phyloP scores from a whole-genome alignment of 2,888 invertebrate genomes.

The Stenichneumon culpator region DNA sequence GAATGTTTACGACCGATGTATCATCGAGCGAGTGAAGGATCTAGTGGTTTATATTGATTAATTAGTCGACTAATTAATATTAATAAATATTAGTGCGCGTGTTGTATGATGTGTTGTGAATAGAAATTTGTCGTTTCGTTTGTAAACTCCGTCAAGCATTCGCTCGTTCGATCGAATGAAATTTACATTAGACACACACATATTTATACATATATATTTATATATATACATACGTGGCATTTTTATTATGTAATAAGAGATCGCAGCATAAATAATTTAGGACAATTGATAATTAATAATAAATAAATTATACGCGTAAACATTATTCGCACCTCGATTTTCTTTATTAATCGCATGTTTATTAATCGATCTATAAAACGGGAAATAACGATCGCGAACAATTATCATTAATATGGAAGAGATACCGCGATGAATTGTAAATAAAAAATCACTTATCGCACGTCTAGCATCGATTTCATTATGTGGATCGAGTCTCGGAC shows the following conservation, averaged over 20 bases:
- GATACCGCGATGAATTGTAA: background rate
- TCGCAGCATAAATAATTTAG: constrained; percentile 54
- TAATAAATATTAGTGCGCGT: constrained; percentile 2
- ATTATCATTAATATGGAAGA: constrained; percentile 8
- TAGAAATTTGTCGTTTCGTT: background rate
- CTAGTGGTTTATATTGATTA: constrained; percentile 45
- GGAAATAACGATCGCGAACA: background rate
- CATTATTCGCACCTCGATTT: constrained; percentile 17
- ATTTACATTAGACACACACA: constrained; percentile 9
- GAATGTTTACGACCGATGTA: constrained; percentile 2
- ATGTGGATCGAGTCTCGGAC: background rate
- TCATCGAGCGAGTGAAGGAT: constrained; percentile 52
- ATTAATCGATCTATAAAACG: constrained; percentile 8
- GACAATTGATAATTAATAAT: constrained; percentile 35
- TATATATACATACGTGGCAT: constrained; percentile 18
- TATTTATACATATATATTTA: constrained; percentile 27
- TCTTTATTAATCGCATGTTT: background rate
- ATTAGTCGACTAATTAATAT: background rate
- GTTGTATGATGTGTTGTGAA: background rate
- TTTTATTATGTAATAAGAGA: constrained; percentile 56
- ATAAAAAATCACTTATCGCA: constrained; percentile 12
- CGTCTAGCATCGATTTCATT: constrained; percentile 12
- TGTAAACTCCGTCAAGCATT: background rate
- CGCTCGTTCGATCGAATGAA: background rate
- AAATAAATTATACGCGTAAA: constrained; percentile 32